Base-by-base conservation (phyloP, 2,888 invertebrate genomes). In the Oscheius sp. region DNA sequence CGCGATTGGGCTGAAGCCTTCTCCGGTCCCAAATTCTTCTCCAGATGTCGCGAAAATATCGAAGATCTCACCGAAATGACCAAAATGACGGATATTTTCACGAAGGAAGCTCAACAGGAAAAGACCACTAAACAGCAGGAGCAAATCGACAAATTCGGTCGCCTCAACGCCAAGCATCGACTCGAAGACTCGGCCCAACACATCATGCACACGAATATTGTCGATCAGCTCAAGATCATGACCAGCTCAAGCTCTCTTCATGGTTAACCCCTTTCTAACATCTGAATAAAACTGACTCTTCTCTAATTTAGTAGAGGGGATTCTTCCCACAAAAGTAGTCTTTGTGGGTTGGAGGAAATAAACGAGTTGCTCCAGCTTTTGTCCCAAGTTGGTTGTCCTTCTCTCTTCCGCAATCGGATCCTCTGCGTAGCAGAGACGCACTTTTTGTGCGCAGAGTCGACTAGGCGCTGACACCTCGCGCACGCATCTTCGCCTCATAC, bases 241-340 rank as follows among this genome's bases (percentile, higher is more conserved):
- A 20, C 20, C 50, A 37, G 37, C n/a, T n/a, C n/a, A n/a, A n/a
- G n/a, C n/a, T n/a, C n/a, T n/a, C n/a, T n/a, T n/a, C n/a, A n/a
- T n/a, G n/a, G n/a, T n/a, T n/a, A n/a, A n/a, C n/a, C n/a, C n/a
- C n/a, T n/a, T n/a, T n/a, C n/a, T n/a, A n/a, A 92, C 82, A 96
- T 90, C 31, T 98, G 87, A 8, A 95, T 95, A 86, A 98, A 89
- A 71, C 96, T 88, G 69, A 98, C 92, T 84, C 98, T 90, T n/a
- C 90, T 92, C 89, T 95, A 99, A 81, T 96, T 97, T 66, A 84
- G 80, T 27, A 85, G 73, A 69, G 12, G 37, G 37, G 12, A 37
- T 37, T 15, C 12, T 37, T 15, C 37, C 37, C 12, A 37, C 37
- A 37, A 37, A 48, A 20, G 4, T 20, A 45, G 46, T 45, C 25